phyloP scores from a whole-genome alignment of 2,113 vertebrate genomes.

The Crotalus tigris region DNA sequence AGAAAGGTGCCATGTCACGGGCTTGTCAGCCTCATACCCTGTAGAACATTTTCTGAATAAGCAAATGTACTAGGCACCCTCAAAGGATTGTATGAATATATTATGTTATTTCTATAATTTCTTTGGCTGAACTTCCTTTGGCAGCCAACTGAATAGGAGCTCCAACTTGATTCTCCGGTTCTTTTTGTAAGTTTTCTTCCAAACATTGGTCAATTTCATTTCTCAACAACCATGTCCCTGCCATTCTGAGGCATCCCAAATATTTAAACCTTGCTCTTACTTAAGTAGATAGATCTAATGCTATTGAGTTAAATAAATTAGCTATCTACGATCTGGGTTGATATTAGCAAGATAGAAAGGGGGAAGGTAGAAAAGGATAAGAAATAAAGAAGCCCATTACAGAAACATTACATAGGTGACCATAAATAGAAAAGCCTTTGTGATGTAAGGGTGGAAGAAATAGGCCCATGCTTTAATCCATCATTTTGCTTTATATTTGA shows the following conservation, averaged over 20 bases:
- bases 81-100: constrained; percentile 1
- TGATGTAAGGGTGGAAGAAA: not conserved
- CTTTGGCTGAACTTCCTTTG: constrained; percentile 38
- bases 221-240: not conserved
- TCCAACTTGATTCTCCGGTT: not conserved
- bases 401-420: not conserved
- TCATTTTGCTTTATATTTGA: not conserved
- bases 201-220: not conserved
- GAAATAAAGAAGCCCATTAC: not conserved
- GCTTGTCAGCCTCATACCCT: constrained; percentile 8
- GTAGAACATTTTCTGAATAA: constrained; percentile 7
- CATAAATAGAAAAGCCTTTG: not conserved
- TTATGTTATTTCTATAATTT: constrained; percentile 40
- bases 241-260: not conserved
- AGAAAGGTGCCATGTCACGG: constrained; percentile 14
- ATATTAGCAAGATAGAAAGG: not conserved
- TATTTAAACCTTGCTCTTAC: not conserved
- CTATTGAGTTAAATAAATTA: not conserved
- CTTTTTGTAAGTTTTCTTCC: not conserved
- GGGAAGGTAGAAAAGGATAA: not conserved
- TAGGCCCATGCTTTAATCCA: not conserved
- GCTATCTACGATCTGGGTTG: not conserved
- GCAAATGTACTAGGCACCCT: constrained; percentile 19
- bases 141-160: not conserved
- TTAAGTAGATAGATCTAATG: not conserved